These are phyloP conservation scores for Neomorphus geoffroyi DNA, from an alignment of 2,797 vertebrate genomes.

Conservation along the genomic window DNA sequence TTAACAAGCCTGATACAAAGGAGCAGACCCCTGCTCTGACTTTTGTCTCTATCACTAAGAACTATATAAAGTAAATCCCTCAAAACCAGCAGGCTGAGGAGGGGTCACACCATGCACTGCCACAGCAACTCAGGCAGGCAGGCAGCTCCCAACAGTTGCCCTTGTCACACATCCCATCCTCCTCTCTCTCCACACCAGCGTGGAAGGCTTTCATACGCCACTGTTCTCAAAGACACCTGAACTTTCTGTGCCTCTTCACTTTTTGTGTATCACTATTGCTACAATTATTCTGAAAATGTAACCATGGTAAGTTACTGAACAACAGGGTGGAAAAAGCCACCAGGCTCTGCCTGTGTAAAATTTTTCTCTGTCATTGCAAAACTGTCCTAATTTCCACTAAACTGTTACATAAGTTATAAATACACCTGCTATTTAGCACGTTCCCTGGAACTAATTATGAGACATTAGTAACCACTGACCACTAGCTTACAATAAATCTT, in stretches of 20 bases:
- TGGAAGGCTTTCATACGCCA: accelerated
- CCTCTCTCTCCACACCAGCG: neutral
- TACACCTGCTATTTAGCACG: slow-evolving; percentile 12
- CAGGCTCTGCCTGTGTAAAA: neutral
- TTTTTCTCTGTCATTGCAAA: neutral
- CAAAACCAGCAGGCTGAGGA: neutral
- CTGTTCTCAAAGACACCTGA: neutral
- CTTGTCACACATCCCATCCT: accelerated
- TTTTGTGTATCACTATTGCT: neutral
- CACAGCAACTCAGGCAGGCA: too few relatives aligned
- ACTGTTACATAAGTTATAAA: neutral
- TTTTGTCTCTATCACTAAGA: neutral
- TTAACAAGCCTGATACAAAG: neutral
- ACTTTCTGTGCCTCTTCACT: neutral
- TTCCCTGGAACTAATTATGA: slow-evolving; percentile 32
- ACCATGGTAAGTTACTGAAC: neutral
- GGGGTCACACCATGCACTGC: neutral
- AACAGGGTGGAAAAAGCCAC: neutral
- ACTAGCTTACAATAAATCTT: neutral
- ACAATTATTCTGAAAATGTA: neutral
- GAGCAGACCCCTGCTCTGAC: neutral
- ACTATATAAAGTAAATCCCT: neutral
- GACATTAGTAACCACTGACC: neutral
- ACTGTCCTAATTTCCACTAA: slow-evolving; percentile 20
- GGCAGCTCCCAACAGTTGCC: neutral